Evolutionary conservation across 2,797 vertebrate genomes (phyloP).

Genomic region (Otus scops): DNA sequence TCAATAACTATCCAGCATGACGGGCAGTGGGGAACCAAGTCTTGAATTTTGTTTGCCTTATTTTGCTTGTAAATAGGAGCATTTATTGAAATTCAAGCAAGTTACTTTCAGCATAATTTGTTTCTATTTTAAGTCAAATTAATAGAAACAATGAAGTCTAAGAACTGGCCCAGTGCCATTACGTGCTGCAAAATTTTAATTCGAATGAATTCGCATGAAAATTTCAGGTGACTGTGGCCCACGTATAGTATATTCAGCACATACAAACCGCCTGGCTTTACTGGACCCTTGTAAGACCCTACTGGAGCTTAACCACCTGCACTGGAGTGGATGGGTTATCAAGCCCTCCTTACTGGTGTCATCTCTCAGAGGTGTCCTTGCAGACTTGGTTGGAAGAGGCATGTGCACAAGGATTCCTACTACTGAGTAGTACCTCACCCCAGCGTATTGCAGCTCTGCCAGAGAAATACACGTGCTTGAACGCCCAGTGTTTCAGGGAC

Average conservation of each 20-base stretch:
- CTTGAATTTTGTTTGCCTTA: neutral
- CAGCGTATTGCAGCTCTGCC: neutral
- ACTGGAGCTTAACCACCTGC: neutral
- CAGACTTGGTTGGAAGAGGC: neutral
- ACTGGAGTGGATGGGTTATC: neutral
- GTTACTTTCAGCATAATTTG: neutral
- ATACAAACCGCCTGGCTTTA: neutral
- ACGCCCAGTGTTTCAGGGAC: neutral
- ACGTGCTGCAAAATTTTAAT: neutral
- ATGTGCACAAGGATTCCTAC: neutral
- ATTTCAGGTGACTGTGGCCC: neutral
- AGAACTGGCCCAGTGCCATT: neutral
- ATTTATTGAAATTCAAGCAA: neutral
- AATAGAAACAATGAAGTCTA: neutral
- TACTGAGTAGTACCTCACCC: neutral
- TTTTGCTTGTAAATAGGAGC: neutral
- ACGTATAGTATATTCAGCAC: neutral
- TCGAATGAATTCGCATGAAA: rapidly evolving
- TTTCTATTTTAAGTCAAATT: neutral
- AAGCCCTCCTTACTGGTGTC: neutral
- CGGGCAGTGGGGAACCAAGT: neutral
- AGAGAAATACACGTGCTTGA: neutral
- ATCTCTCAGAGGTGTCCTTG: neutral
- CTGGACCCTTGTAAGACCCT: rapidly evolving
- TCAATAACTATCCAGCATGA: neutral